Base-by-base conservation (phyloP, 2,113 vertebrate species). In the Chauna torquata region DNA sequence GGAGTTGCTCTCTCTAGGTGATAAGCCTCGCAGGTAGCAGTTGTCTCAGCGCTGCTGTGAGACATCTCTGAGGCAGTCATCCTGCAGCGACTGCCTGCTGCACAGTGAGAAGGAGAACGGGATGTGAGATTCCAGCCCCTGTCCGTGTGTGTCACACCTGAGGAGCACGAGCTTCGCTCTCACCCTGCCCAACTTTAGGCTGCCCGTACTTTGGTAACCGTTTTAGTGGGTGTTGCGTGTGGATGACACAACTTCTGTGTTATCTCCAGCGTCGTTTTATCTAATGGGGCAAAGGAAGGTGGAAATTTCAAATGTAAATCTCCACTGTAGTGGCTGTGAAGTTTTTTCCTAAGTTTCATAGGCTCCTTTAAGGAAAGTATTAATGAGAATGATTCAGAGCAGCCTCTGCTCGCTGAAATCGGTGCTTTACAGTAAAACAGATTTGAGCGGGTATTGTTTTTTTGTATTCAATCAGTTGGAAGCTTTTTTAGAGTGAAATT, bases 321-420 rank as follows among this genome's bases (percentile, higher is more conserved):
- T 94, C 25, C 9, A 38, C 69, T 82, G 80, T 79, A 76, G 64
- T 65, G 68, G 86, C 30, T 76, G 45, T 44, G 50, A 90, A 83
- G 54, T 54, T 91, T 91, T 86, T 95, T 79, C 83, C 62, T n/a
- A 36, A 92, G 58, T 69, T 92, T 90, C 45, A 14, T 59, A 45
- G 92, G 52, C n/a, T 92, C 75, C 54, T 64, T 64, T 27, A 92
- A 90, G 66, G 75, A 92, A 95, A 66, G 36, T 80, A 15, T 93
- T 93, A 82, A 94, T 61, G 74, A 58, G 74, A 44, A 3, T 78
- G 25, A 55, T 86, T 93, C 42, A 68, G 82, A 86, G 58, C 34
- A 80, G 36, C 47, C 68, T 82, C 44, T 40, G 66, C 50, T 86
- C 47, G 4, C 30, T 45, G 58, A 70, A 82, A 59, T 78, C 2